Conservation (phyloP, 1,140 invertebrate species). For the Pachyrhynchus sulphureomaculatus region DNA sequence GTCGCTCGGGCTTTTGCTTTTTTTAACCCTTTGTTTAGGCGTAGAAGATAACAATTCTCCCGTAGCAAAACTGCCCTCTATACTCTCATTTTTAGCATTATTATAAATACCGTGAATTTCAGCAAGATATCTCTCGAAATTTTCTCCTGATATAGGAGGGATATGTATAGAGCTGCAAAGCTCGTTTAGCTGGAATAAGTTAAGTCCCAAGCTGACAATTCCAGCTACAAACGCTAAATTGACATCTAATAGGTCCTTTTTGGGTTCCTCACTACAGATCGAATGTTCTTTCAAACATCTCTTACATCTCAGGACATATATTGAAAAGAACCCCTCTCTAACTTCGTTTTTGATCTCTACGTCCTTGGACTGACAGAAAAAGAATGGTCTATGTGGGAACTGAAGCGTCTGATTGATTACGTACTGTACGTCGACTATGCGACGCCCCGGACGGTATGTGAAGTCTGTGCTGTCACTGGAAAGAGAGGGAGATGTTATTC, state of each 20-base stretch:
- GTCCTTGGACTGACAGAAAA: conserved; percentile 28
- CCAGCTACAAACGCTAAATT: conserved; percentile 36
- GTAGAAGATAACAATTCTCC: conserved; percentile 13
- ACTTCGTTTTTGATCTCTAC: conserved; percentile 31
- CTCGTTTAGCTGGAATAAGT: conserved; percentile 32
- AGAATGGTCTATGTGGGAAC: conserved; percentile 26
- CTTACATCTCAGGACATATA: conserved; percentile 25
- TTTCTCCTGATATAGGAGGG: conserved; percentile 20
- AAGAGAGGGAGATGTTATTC: conserved; percentile 16
- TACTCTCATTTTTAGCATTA: conserved; percentile 1
- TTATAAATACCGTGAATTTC: conserved; percentile 31
- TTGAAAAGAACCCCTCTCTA: conserved; percentile 32
- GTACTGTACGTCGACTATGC: conserved; percentile 35
- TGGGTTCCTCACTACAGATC: conserved; percentile 32
- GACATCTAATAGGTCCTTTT: conserved; percentile 27
- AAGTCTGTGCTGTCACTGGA: conserved; percentile 23
- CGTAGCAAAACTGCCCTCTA: conserved; percentile 5
- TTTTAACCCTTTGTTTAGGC: conserved; percentile 1
- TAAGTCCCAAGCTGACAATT: conserved; percentile 29
- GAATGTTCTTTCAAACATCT: conserved; percentile 23
- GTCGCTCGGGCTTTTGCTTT: too few species aligned
- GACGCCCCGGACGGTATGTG: conserved; percentile 33
- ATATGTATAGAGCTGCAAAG: conserved; percentile 32
- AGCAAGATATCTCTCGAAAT: conserved; percentile 24
- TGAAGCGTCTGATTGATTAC: conserved; percentile 26